phyloP scores from a whole-genome alignment of 2,113 vertebrate species.

The Otis tarda region DNA sequence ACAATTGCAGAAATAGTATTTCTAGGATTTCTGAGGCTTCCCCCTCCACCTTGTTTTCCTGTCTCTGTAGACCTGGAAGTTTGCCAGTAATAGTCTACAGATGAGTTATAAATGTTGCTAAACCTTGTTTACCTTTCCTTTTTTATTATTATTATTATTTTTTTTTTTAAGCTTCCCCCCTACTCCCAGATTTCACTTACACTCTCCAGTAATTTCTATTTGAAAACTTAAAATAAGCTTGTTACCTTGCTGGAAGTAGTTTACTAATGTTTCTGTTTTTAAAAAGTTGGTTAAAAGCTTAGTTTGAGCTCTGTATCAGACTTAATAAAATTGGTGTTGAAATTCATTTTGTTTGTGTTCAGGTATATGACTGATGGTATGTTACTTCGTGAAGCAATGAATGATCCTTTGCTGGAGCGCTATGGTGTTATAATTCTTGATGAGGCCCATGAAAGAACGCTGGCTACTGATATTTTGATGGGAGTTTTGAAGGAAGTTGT shows the following conservation, averaged over 20 bases:
- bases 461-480: conserved; percentile 97
- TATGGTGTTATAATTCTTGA: conserved; percentile 97
- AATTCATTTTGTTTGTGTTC: not conserved
- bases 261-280: not conserved
- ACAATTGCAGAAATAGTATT: not conserved
- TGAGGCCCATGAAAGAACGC: conserved; percentile 94
- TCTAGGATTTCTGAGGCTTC: not conserved
- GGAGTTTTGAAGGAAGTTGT: conserved; percentile 95
- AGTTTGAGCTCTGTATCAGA: not conserved
- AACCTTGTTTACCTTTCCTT: fast-evolving
- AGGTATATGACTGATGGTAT: conserved; percentile 99
- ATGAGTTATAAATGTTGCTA: not conserved
- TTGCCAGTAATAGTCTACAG: not conserved
- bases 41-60: not conserved
- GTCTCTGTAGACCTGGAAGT: not conserved
- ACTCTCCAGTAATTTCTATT: not conserved
- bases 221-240: not conserved
- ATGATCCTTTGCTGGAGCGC: conserved; percentile 93
- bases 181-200: not conserved
- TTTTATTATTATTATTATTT: not conserved
- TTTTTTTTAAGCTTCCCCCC: not conserved
- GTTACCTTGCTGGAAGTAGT: not conserved
- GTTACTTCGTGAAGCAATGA: conserved; percentile 97
- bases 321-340: not conserved
- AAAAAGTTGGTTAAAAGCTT: not conserved